A percentile compares a stretch with the other conserved stretches of the same genome.
Evolutionary conservation across 2,888 invertebrate species (phyloP).

Genomic region (Ferdinandea cuprea): DNA sequence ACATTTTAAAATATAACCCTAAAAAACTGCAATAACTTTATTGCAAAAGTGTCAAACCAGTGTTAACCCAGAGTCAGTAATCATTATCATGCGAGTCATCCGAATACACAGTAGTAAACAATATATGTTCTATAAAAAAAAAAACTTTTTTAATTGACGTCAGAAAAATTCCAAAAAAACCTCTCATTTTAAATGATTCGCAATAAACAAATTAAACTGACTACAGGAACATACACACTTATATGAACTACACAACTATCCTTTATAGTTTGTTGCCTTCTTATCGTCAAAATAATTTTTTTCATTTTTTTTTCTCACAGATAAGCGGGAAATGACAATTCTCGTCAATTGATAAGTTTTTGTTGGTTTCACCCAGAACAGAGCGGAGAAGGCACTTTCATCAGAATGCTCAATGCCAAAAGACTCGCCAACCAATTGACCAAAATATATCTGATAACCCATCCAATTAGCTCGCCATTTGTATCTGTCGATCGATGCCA

Average conservation of each 20-base stretch:
- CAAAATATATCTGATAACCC: constrained; percentile 65
- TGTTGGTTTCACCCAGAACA: constrained; percentile 3
- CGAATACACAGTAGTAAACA: not conserved
- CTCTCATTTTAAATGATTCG: constrained; percentile 34
- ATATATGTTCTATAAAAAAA: not conserved
- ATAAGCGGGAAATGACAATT: constrained; percentile 66
- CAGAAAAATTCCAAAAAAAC: constrained; percentile 31
- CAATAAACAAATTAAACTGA: constrained; percentile 44
- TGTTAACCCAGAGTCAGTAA: too few relatives aligned
- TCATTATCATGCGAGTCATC: too few relatives aligned
- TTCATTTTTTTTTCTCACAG: constrained; percentile 22
- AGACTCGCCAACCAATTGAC: constrained; percentile 61
- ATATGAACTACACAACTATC: not conserved
- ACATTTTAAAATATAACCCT: too few relatives aligned
- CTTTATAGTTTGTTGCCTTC: constrained; percentile 8
- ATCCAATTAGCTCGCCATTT: constrained; percentile 60
- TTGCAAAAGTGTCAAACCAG: too few relatives aligned
- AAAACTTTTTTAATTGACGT: constrained; percentile 25
- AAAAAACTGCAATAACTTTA: too few relatives aligned
- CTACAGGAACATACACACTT: constrained; percentile 5
- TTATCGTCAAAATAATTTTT: constrained; percentile 23
- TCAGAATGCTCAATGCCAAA: constrained; percentile 48
- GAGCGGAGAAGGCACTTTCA: constrained; percentile 16
- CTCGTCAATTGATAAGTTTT: constrained; percentile 53
- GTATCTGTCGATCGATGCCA: constrained; percentile 28